Percentiles rank a stretch among this genome's conserved stretches.
Conservation (phyloP, 1,140 invertebrate genomes). For the Argopecten irradians region DNA sequence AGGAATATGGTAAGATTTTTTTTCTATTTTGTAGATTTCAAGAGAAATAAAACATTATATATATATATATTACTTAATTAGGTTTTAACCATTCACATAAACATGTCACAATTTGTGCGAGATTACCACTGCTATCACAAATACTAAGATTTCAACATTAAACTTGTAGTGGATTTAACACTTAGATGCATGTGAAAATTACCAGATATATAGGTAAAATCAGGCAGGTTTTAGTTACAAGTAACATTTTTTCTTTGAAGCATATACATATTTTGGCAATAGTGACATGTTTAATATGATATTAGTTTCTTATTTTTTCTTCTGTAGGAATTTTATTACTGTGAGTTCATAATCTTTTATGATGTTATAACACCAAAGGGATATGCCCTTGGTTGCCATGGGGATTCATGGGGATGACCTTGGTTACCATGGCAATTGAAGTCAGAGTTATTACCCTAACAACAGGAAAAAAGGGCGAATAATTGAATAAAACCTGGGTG, state of each 20-base stretch:
- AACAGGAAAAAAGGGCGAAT: background rate
- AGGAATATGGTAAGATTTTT: background rate
- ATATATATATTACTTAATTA: background rate
- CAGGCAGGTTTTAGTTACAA: background rate
- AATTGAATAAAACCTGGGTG: background rate
- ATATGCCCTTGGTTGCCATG: background rate
- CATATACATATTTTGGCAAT: too few species aligned
- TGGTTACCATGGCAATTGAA: background rate
- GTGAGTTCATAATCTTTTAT: background rate
- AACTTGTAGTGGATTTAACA: background rate
- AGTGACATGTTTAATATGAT: too few species aligned
- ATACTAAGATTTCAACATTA: background rate
- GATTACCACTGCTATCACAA: background rate
- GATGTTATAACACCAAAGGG: background rate
- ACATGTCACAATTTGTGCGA: background rate
- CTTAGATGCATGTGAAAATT: background rate
- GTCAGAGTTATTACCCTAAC: background rate
- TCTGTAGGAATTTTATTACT: background rate
- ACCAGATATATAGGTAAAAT: background rate
- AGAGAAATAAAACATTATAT: too few species aligned
- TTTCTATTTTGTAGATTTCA: slow-evolving; percentile 12
- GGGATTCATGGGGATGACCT: background rate
- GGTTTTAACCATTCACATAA: background rate
- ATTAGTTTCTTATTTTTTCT: background rate
- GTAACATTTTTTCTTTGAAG: background rate